Base-by-base conservation (phyloP, 2,797 vertebrate genomes). In the Apodemus agrarius region DNA sequence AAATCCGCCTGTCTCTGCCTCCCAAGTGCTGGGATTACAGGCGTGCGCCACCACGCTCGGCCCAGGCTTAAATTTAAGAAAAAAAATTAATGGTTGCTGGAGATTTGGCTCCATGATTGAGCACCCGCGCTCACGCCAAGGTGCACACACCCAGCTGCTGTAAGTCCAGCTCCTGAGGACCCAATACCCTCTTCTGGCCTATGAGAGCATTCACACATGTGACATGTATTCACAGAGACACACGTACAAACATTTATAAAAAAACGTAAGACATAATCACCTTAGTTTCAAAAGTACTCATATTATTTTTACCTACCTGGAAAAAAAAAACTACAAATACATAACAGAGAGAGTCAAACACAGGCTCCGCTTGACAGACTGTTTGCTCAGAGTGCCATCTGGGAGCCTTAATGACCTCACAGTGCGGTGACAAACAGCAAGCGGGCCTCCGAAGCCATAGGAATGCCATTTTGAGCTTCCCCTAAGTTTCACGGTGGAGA, bases 361-460 rank as follows among this genome's bases (percentile, higher is more conserved):
- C 19, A 65, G 93, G 37, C 79, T 37, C n/a, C 49, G 1, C 92
- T 2, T 14, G 84, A 96, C 83, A 97, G 6, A 3, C 24, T 90
- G 43, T 74, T 81, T 37, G 67, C 92, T 40, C 46, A 81, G 67
- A 94, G 84, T 59, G 57, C 89, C 96, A 95, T 95, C 95, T 96
- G 95, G 90, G 94, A 95, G 95, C 94, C 67, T 90, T 92, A 96
- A 94, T 87, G 80, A 97, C 74, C 87, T 74, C 63, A 74, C 85
- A 86, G 86, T 80, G 95, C 21, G 69, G 57, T 81, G 78, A 34
- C 65, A 94, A 65, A 97, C 96, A 91, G 37, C 46, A 90, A 96
- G 84, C 63, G 87, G 22, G 37, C 31, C 87, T 95, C 69, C 76
- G 63, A 96, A 92, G 75, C 65, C 69, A 94, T 31, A 90, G 80